Evolutionary conservation across 2,888 invertebrate species (phyloP).

Genomic region (Pachycephus smyrnensis): DNA sequence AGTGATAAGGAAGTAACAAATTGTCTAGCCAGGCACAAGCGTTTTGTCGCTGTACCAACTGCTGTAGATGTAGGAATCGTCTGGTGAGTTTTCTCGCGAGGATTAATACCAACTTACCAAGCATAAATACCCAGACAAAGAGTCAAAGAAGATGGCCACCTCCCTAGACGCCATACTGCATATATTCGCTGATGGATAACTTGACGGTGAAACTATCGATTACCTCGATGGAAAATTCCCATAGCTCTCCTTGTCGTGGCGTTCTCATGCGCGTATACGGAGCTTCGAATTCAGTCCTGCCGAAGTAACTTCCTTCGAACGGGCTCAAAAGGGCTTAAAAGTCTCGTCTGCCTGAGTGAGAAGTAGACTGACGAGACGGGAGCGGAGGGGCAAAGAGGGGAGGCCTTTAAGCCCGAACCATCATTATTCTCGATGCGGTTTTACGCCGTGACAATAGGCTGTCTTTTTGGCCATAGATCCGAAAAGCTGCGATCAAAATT

Average conservation of each 20-base stretch:
- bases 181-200: not conserved
- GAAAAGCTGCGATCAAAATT: too few species aligned
- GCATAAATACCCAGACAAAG: not conserved
- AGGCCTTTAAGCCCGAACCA: not conserved
- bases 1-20: constrained; percentile 63
- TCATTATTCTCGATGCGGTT: not conserved
- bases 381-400: not conserved
- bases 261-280: not conserved
- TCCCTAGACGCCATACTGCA: too few species aligned
- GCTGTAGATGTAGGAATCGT: not conserved
- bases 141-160: not conserved
- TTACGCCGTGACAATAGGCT: not conserved
- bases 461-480: too few species aligned
- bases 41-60: constrained; percentile 23
- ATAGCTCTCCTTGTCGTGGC: not conserved
- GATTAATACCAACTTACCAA: not conserved
- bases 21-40: constrained; percentile 57
- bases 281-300: not conserved
- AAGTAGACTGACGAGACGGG: not conserved
- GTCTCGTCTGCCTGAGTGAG: not conserved
- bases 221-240: not conserved
- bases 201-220: not conserved
- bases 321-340: not conserved
- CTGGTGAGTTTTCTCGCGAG: not conserved
- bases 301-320: not conserved